phyloP scores from a whole-genome alignment of 2,888 invertebrate genomes.

The Eupithecia insigniata region DNA sequence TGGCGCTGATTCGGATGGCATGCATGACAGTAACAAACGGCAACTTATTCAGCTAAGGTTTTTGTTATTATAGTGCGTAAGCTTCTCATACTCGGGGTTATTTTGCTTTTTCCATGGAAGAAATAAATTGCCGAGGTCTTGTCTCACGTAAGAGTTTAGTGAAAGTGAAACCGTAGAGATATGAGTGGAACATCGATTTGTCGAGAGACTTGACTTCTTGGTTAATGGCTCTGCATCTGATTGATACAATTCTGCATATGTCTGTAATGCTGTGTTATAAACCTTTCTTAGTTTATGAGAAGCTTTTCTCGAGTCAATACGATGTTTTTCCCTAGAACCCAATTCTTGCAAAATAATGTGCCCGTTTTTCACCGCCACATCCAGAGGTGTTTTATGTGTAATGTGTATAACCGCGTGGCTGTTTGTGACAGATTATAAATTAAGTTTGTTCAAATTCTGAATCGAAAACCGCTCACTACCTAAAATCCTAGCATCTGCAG shows the following conservation, averaged over 20 bases:
- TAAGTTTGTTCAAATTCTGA: not conserved
- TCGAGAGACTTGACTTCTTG: too few relatives aligned
- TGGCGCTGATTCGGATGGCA: not conserved
- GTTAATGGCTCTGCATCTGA: too few relatives aligned
- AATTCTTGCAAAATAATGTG: not conserved
- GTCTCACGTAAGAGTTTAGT: not conserved
- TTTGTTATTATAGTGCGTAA: too few relatives aligned
- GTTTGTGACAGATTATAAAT: not conserved
- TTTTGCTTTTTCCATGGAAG: too few relatives aligned
- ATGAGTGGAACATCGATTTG: not conserved
- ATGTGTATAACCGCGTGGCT: not conserved
- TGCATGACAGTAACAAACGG: not conserved
- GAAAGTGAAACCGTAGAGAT: not conserved
- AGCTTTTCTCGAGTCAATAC: not conserved
- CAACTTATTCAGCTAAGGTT: too few relatives aligned
- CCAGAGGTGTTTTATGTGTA: not conserved
- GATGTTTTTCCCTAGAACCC: not conserved
- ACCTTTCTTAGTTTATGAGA: too few relatives aligned
- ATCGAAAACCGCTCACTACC: not conserved
- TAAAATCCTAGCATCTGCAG: not conserved
- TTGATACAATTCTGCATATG: too few relatives aligned
- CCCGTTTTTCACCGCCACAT: not conserved
- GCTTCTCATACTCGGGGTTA: too few relatives aligned
- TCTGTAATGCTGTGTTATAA: too few relatives aligned
- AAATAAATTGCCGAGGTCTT: not conserved